A percentile compares a stretch with the other conserved stretches of the same genome.
phyloP scores from a whole-genome alignment of 2,113 vertebrate species.

The Nematolebias whitei region DNA sequence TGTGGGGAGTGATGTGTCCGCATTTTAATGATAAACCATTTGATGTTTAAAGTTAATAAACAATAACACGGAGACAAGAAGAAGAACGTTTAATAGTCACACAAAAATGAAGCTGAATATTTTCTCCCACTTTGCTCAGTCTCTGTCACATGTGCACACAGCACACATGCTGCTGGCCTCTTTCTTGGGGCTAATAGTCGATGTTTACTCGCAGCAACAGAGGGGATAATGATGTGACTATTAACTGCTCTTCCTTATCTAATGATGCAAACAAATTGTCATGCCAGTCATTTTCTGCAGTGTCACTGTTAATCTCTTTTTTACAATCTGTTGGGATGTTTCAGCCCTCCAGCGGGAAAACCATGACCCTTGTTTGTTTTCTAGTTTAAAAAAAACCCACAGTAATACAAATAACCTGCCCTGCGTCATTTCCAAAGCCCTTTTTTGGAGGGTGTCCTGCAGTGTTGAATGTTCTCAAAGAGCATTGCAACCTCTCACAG shows the following conservation, averaged over 20 bases:
- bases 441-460: conserved; percentile 15
- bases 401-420: conserved; percentile 1
- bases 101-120: neutral
- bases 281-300: conserved; percentile 38
- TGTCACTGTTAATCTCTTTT: conserved; percentile 45
- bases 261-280: conserved; percentile 61
- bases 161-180: conserved; percentile 36
- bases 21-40: conserved; percentile 13
- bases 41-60: neutral
- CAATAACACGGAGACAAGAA: neutral
- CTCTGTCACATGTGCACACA: conserved; percentile 18
- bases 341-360: conserved; percentile 7
- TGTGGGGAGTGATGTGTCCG: neutral
- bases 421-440: conserved; percentile 23
- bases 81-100: neutral
- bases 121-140: neutral
- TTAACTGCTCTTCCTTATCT: conserved; percentile 60
- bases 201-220: conserved; percentile 64
- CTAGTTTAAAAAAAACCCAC: neutral
- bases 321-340: conserved; percentile 43
- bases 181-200: conserved; percentile 55
- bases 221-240: conserved; percentile 66
- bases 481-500: neutral
- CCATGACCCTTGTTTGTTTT: neutral
- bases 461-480: conserved; percentile 22